Base-by-base conservation (phyloP, 2,888 invertebrate genomes). In the Drosophila pseudotalamancana region DNA sequence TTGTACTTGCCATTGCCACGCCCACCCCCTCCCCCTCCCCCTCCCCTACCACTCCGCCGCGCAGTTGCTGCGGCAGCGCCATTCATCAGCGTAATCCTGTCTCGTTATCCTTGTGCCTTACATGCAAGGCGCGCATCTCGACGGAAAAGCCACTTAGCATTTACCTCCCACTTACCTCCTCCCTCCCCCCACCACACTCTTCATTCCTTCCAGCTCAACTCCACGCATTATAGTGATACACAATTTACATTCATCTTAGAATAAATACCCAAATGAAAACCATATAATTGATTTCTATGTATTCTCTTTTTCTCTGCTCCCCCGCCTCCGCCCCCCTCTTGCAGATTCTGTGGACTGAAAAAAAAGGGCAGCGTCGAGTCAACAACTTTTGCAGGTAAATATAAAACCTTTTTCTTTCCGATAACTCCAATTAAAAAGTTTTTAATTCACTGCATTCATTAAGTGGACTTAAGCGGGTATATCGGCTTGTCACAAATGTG, bases 51-150 rank as follows among this genome's bases (percentile, higher is more conserved):
- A 6, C 6, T 6, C n/a, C 12, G 18, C 18, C 18, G 11, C 35
- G 9, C 27, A 19, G 25, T 12, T 12, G 27, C 21, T 46, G 49
- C 59, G 48, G 31, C 60, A 53, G 49, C 50, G 67, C 81, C 85
- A 84, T 84, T 80, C 80, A 81, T 81, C 80, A 81, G 72, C 50
- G 75, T 81, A 73, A 78, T 69, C 69, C 81, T 66, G 66, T 76
- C 86, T 76, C 79, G 67, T 85, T 78, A 79, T 75, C 72, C 80
- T 42, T 49, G 50, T 37, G 69, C 65, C 67, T 62, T 61, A 61
- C 79, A 72, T 64, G 83, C 83, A 76, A 68, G 67, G 56, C 64
- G 72, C 56, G 19, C 53, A 59, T 49, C 69, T 55, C 59, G 34
- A 62, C 32, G 68, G 53, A 50, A 63, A 77, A 65, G 65, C 75